phyloP scores from a whole-genome alignment of 2,113 vertebrate genomes.

The Ornithorhynchus anatinus region DNA sequence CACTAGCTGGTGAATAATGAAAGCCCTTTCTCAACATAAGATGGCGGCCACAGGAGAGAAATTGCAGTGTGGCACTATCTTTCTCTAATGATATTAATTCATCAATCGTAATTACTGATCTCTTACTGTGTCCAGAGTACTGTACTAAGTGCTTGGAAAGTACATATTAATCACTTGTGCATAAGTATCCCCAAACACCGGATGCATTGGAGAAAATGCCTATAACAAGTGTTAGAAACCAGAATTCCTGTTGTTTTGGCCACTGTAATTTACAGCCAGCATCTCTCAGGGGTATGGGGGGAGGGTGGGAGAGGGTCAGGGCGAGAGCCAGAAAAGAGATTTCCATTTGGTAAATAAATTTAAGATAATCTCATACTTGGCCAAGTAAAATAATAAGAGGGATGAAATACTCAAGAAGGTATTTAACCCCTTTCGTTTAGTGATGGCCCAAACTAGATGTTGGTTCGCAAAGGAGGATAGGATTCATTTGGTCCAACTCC shows the following conservation, averaged over 20 bases:
- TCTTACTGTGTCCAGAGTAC: too few relatives aligned
- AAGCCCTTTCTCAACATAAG: not conserved
- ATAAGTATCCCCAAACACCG: not conserved
- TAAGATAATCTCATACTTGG: not conserved
- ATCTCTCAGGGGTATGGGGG: not conserved
- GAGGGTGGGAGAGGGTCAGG: too few relatives aligned
- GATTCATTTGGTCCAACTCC: too few relatives aligned
- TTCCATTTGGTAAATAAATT: not conserved
- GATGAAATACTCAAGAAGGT: too few relatives aligned
- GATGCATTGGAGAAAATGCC: slow-evolving; percentile 14
- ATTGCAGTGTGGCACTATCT: not conserved
- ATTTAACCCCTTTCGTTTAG: too few relatives aligned
- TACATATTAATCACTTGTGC: not conserved
- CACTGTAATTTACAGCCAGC: not conserved
- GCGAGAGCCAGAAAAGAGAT: too few relatives aligned
- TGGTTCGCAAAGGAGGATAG: too few relatives aligned
- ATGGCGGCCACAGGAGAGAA: not conserved
- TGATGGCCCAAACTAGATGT: too few relatives aligned
- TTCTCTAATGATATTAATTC: not conserved
- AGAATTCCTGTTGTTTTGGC: not conserved
- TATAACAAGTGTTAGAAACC: slow-evolving; percentile 9
- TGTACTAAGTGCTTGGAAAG: too few relatives aligned
- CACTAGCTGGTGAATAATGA: not conserved
- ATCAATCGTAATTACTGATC: too few relatives aligned
- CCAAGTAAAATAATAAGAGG: not conserved